Evolutionary conservation across 2,888 invertebrate genomes (phyloP), one percentile per base, ranked within the genome.

Genomic region (Sarcophaga variegata): DNA sequence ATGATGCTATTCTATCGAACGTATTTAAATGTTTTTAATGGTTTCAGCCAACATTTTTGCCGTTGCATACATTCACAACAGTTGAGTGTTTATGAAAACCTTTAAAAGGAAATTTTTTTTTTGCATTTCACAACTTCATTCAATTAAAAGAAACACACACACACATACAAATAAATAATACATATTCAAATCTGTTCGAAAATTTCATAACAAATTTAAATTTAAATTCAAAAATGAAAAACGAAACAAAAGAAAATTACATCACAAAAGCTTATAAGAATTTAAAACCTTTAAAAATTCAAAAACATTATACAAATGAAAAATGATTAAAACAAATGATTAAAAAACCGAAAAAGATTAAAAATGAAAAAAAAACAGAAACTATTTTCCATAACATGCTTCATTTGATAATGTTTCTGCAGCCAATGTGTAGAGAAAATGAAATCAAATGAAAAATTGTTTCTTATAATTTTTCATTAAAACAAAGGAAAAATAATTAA

Each of bases 201-300:
- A 12, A 54, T 14, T 54, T 60, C 67, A 66, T 67, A 67, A 37
- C 37, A 54, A 27, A 45, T 60, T 20, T 2, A 59, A 54, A 54
- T 14, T 20, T 2, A 59, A 54, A 54, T 14, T 14, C 4, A 54
- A 17, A 17, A 54, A 17, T 17, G 17, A 54, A 54, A 54, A 14
- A 54, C 12, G 17, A n/a, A 45, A 67, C 77, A 54, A 54, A 37
- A 71, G 71, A 83, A 63, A 25, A 14, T 45, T 59, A 81, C 81
- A 84, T 84, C 78, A 87, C 87, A 87, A 81, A 87, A 87, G 87
- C 87, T 45, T 75, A 74, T 27, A 37, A 69, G 12, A 49, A 37
- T 37, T 37, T 37, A 37, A 37, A 37, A 37, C 8, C 10, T 37
- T 37, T 37, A 8, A 37, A 37, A 37, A 37, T 8, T 37, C 14